Base-by-base conservation (phyloP, 2,888 invertebrate species). In the Helobdella robusta region DNA sequence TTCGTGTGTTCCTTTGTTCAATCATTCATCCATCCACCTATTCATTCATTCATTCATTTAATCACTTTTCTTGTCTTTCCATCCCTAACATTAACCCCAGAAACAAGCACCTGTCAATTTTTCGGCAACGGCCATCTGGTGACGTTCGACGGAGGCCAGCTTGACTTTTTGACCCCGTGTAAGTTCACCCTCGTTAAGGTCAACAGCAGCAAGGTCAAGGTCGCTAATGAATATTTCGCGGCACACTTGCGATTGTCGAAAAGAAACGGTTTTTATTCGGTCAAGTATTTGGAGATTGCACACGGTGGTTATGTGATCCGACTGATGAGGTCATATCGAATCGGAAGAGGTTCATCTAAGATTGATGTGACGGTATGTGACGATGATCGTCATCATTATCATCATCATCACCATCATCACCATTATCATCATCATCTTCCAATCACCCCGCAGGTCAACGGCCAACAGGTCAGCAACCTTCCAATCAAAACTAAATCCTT, bases 301-400 rank as follows among this genome's bases (percentile, higher is more conserved):
- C 32, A 59, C 25, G 59, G 35, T 20, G 59, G 59, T 59, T 36
- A 59, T 23, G 59, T 59, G 59, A 36, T 59, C 23, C 32, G 59
- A 36, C 34, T 59, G 35, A 18, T 6, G 59, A 59, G 35, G 59
- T 23, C 30, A 32, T n/a, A 32, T 18, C 18, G 28, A 32, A n/a
- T 30, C 4, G 54, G 54, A 4, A 54, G 5, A 23, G 20, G 36
- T 8, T 8, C 6, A 50, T 11, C 8, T 50, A 20, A 25, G 23
- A 11, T 20, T 50, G 20, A 11, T 50, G 11, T 40, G 11, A 40
- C 44, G 15, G 11, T 40, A 8, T 18, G 18, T 18, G 11, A 40
- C 40, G 11, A 40, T 18, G 11, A 40, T 18, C 40, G 18, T 18
- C 40, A 40, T 18, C 40, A 40, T 18, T 18, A 40, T 18, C 40